A percentile compares a stretch with the other conserved stretches of the same genome.
Conservation (phyloP, 2,113 vertebrate genomes). For the Elephas maximus region DNA sequence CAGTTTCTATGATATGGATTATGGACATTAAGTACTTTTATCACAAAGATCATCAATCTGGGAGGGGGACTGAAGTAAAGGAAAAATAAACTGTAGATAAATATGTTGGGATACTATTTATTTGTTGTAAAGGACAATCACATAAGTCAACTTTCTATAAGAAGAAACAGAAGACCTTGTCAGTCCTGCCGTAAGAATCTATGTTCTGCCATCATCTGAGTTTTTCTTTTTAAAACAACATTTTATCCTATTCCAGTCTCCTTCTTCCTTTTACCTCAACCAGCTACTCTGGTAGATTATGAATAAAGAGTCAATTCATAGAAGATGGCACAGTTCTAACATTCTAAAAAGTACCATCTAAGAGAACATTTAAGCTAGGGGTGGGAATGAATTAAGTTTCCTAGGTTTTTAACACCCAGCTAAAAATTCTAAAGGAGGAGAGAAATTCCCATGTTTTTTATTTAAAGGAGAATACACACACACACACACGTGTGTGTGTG, state of each 20-base stretch:
- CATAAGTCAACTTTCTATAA: not conserved
- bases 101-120: not conserved
- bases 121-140: constrained; percentile 24
- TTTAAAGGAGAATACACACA: not conserved
- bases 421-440: not conserved
- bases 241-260: not conserved
- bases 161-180: not conserved
- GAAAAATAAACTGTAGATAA: not conserved
- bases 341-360: constrained; percentile 10
- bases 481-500: too few relatives aligned
- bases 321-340: not conserved
- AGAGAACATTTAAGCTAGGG: not conserved
- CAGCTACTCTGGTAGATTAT: not conserved
- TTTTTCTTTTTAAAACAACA: constrained; percentile 1
- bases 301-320: not conserved
- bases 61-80: not conserved
- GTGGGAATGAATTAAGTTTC: not conserved
- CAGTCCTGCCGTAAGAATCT: not conserved
- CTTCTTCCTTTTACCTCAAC: not conserved
- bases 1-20: not conserved
- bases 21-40: not conserved
- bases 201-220: not conserved
- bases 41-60: not conserved
- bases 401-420: not conserved
- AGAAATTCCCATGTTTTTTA: not conserved